Base-by-base conservation (phyloP, 2,797 vertebrate genomes). In the Pseudochromis fuscus region DNA sequence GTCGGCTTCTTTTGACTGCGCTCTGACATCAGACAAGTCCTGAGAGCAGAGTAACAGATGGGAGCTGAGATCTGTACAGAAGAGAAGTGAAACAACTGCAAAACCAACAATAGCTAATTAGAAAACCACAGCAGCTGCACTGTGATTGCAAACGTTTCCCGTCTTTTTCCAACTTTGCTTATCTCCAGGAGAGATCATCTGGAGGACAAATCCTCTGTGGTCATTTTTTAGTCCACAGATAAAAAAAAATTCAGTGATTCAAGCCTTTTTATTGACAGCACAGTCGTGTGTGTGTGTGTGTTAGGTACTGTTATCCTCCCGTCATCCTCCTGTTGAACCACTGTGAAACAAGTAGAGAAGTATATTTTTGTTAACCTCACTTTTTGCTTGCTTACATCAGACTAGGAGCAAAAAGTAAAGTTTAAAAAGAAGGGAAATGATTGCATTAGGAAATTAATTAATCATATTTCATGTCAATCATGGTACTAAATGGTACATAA, bases 1-100 rank as follows among this genome's bases (percentile, higher is more conserved):
- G 65, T 97, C 98, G 1, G 91, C 96, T 5, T 96, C 95, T 2
- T 99, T 99, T 30, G 96, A 99, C 89, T 96, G 97, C 0, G 96
- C 94, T 30, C 71, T 99, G 77, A 91, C 93, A 24, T 95, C 95
- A 0, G 96, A 96, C 77, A 99, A 99, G 90, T 90, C 96, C 28
- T 98, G 95, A 96, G 58, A 53, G 62, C 5, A 0, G n/a, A 44
- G 31, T 8, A 15, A 21, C 2, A 5, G 52, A 62, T 2, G 1
- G 21, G 24, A 52, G 55, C 30, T 18, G 11, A 31, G 30, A 38
- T 60, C 35, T 30, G 13, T 31, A 4, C 0, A 15, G 15, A 59
- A 25, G 63, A 44, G 28, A 25, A 25, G 46, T 16, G 19, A 72
- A 67, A 70, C 67, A 42, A 25, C 53, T 15, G 61, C 40, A 66